Evolutionary conservation across 2,888 invertebrate species (phyloP).

Genomic region (Crematogaster levior): DNA sequence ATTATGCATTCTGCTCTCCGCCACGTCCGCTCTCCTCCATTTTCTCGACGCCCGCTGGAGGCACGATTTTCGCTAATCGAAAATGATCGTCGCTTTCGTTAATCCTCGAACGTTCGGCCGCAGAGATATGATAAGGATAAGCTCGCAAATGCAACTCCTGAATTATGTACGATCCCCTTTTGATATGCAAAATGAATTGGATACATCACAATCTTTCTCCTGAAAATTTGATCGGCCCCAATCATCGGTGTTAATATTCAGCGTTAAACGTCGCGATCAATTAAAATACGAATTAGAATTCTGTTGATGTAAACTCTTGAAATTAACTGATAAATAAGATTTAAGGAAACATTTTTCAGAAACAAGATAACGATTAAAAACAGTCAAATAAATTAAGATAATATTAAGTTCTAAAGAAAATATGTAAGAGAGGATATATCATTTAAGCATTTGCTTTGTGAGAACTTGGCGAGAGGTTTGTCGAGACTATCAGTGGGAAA

Average conservation of each 20-base stretch:
- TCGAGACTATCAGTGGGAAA: slow-evolving; percentile 4
- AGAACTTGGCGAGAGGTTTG: not conserved
- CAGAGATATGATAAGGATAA: slow-evolving; percentile 10
- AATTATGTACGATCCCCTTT: slow-evolving; percentile 13
- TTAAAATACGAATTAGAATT: not conserved
- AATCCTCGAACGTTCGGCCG: slow-evolving; percentile 51
- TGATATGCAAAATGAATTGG: slow-evolving; percentile 12
- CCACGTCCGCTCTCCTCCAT: slow-evolving; percentile 49
- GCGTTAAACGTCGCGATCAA: not conserved
- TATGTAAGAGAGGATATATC: not conserved
- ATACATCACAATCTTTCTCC: not conserved
- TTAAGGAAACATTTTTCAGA: not conserved
- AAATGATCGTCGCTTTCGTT: slow-evolving; percentile 70
- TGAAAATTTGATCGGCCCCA: not conserved
- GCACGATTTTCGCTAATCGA: slow-evolving; percentile 56
- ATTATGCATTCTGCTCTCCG: slow-evolving; percentile 79
- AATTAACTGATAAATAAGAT: not conserved
- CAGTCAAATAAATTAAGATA: not conserved
- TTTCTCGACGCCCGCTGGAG: slow-evolving; percentile 35
- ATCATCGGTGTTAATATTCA: not conserved
- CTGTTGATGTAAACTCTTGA: not conserved
- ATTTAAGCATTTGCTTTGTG: slow-evolving; percentile 3
- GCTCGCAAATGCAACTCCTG: not conserved
- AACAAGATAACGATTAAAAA: not conserved
- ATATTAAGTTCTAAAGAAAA: not conserved